Conservation (phyloP, 2,113 vertebrate species). For the Microcebus jonahi region DNA sequence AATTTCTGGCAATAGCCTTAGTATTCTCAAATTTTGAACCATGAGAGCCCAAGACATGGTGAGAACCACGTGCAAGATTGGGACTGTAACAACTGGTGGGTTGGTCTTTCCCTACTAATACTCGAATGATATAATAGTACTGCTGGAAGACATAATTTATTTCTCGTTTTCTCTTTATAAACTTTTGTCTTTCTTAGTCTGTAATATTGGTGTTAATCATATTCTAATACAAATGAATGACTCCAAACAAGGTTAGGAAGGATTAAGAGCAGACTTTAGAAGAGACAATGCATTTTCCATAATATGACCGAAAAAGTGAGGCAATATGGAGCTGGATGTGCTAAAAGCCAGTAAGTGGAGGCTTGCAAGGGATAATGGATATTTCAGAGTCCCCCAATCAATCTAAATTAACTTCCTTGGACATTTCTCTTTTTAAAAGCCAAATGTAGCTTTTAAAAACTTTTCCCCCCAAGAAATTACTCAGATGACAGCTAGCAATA, state of each 20-base stretch:
- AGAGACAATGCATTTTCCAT: not conserved
- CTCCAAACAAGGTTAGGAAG: not conserved
- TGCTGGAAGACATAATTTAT: not conserved
- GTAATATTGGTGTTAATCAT: not conserved
- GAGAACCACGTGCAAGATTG: fast-evolving
- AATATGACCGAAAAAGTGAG: not conserved
- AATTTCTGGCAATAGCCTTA: not conserved
- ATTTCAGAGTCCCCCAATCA: not conserved
- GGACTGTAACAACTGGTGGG: not conserved
- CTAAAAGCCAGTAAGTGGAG: not conserved
- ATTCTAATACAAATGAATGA: not conserved
- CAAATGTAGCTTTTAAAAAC: not conserved
- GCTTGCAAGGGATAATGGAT: not conserved
- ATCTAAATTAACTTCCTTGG: not conserved
- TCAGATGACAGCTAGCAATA: not conserved
- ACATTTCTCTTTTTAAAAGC: constrained; percentile 5
- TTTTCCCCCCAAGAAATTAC: not conserved
- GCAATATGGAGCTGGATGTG: not conserved
- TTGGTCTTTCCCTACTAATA: not conserved
- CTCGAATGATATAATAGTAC: not conserved
- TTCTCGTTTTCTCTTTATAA: not conserved
- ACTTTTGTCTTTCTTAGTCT: not conserved
- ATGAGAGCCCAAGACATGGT: not conserved
- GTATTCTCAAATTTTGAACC: not conserved
- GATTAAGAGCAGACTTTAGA: not conserved